A percentile compares a stretch with the other conserved stretches of the same genome.
These are phyloP conservation scores for Apogon talboti DNA, from an alignment of 2,797 vertebrate species.

Conservation along the genomic window DNA sequence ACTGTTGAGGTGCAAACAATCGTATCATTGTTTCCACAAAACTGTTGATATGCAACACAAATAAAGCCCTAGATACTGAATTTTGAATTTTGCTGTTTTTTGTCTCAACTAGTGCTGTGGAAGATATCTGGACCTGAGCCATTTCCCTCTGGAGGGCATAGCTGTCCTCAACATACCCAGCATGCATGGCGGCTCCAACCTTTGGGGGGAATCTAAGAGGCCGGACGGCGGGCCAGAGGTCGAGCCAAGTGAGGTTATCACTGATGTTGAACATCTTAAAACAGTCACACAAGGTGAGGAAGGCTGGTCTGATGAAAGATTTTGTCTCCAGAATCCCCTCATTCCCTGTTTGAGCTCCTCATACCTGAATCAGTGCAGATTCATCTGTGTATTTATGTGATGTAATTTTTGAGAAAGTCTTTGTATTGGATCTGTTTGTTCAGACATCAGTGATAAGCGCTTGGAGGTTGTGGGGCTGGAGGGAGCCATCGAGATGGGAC, in stretches of 20 bases:
- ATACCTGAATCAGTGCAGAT: neutral
- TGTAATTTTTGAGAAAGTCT: neutral
- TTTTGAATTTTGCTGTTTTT: neutral
- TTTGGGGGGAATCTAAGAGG: slow-evolving; percentile 93
- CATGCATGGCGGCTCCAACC: slow-evolving; percentile 94
- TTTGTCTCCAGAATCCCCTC: neutral
- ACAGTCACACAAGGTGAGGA: slow-evolving; percentile 88
- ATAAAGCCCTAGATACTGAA: neutral
- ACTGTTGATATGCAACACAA: neutral
- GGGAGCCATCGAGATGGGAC: slow-evolving; percentile 93
- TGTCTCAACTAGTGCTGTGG: slow-evolving; percentile 86
- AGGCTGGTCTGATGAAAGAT: neutral
- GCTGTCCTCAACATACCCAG: slow-evolving; percentile 97
- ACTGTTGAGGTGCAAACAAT: slow-evolving; percentile 85
- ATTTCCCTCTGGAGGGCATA: slow-evolving; percentile 87
- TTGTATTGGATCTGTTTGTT: slow-evolving; percentile 11
- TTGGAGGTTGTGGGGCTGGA: slow-evolving; percentile 93
- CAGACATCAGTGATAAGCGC: slow-evolving; percentile 90
- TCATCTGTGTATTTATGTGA: neutral
- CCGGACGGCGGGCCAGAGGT: slow-evolving; percentile 73
- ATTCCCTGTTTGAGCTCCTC: neutral
- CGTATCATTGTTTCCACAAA: neutral
- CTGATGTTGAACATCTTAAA: slow-evolving; percentile 89
- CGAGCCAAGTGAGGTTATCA: slow-evolving; percentile 83
- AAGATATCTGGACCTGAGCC: slow-evolving; percentile 85